phyloP scores from a whole-genome alignment of 2,888 invertebrate species.

The Macrosoma leucophasiata region DNA sequence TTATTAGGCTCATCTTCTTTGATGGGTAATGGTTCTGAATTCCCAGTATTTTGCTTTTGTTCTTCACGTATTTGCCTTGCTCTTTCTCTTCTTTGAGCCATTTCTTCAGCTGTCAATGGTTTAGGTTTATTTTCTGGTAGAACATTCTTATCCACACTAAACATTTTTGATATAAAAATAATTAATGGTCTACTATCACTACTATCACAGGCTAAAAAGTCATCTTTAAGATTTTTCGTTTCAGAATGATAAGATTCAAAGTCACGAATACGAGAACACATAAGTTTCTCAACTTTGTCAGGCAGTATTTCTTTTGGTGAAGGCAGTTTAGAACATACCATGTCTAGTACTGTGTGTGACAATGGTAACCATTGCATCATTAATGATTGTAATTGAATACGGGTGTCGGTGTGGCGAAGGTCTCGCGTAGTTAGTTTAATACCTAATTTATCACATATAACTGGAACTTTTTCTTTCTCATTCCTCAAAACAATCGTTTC shows the following conservation, averaged over 20 bases:
- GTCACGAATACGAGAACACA: constrained; percentile 82
- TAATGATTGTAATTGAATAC: constrained; percentile 86
- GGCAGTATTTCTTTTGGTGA: constrained; percentile 84
- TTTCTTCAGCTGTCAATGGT: constrained; percentile 83
- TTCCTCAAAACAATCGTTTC: constrained; percentile 85
- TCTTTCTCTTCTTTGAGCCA: constrained; percentile 79
- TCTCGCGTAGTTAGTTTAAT: constrained; percentile 86
- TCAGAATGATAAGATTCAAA: constrained; percentile 80
- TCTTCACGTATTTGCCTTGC: constrained; percentile 81
- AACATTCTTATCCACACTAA: constrained; percentile 83
- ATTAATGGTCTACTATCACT: constrained; percentile 79
- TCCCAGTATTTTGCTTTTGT: constrained; percentile 47
- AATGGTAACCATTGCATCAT: constrained; percentile 94
- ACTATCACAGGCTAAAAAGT: constrained; percentile 81
- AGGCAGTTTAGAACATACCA: constrained; percentile 88
- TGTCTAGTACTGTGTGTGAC: constrained; percentile 85
- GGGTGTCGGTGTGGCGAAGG: constrained; percentile 84
- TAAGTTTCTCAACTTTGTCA: constrained; percentile 87
- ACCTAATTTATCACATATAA: constrained; percentile 84
- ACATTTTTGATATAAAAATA: constrained; percentile 93
- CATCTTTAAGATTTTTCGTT: constrained; percentile 82
- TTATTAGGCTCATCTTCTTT: constrained; percentile 34
- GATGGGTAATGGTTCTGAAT: constrained; percentile 29
- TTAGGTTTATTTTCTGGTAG: constrained; percentile 89
- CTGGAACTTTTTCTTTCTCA: constrained; percentile 82